Evolutionary conservation across 1,140 invertebrate species (phyloP).

Genomic region (Macrostomum lignano): DNA sequence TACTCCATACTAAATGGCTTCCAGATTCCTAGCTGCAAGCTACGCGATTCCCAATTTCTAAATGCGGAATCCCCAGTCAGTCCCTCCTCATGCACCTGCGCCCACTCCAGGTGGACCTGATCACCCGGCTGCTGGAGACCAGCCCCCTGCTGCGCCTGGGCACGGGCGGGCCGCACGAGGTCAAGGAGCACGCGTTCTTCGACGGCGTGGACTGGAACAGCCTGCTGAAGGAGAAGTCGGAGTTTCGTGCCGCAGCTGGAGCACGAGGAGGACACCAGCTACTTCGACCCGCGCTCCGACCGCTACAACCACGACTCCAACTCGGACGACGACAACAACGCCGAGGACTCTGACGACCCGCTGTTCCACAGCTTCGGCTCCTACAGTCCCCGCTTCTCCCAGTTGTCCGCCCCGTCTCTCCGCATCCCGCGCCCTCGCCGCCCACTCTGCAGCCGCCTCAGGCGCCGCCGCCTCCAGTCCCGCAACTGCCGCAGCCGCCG

Average conservation of each 20-base stretch:
- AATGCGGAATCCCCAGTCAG: too few species aligned
- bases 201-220: slow-evolving; percentile 75
- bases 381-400: slow-evolving; percentile 57
- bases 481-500: too few species aligned
- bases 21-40: too few species aligned
- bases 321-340: slow-evolving; percentile 20
- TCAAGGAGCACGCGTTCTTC: slow-evolving; percentile 85
- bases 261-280: slow-evolving; percentile 91
- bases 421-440: too few species aligned
- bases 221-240: slow-evolving; percentile 72
- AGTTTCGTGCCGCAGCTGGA: slow-evolving; percentile 93
- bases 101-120: too few species aligned
- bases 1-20: too few species aligned
- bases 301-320: slow-evolving; percentile 56
- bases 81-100: too few species aligned
- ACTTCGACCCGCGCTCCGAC: slow-evolving; percentile 73
- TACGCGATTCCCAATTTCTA: too few species aligned
- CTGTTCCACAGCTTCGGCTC: slow-evolving; percentile 52
- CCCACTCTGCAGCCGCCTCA: too few species aligned
- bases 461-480: too few species aligned
- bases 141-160: slow-evolving; percentile 76
- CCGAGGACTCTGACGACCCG: slow-evolving; percentile 29
- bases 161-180: slow-evolving; percentile 42
- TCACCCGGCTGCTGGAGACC: slow-evolving; percentile 57
- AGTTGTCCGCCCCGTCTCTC: too few species aligned